These are phyloP conservation scores for Ariolimax columbianus DNA, from an alignment of 2,888 invertebrate species.

Conservation along the genomic window DNA sequence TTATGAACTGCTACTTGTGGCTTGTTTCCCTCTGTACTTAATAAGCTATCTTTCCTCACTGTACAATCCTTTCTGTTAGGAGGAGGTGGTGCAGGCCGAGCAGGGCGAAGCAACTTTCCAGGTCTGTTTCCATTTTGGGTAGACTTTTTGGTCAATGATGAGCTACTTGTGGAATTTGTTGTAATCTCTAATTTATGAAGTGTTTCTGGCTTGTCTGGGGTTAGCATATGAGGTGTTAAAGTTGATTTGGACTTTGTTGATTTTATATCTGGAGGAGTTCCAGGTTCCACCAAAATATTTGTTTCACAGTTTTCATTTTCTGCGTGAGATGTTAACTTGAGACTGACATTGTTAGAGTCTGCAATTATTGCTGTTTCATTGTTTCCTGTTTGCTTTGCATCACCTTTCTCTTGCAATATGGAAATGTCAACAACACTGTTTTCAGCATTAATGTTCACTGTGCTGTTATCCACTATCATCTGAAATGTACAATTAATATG, in stretches of 20 bases:
- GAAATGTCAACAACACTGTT: not conserved
- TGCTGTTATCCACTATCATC: slow-evolving; percentile 31
- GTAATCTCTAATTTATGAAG: not conserved
- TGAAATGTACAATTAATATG: not conserved
- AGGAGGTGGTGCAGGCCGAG: slow-evolving; percentile 42
- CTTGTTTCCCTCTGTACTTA: not conserved
- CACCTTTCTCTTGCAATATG: not conserved
- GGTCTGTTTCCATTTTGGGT: not conserved
- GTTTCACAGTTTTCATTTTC: not conserved
- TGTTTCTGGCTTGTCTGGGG: not conserved
- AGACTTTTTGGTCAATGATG: not conserved
- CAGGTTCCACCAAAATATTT: not conserved
- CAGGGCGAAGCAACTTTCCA: slow-evolving; percentile 29
- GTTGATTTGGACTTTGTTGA: not conserved
- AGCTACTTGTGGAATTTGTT: slow-evolving; percentile 1
- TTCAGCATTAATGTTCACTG: not conserved
- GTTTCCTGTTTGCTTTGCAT: not conserved
- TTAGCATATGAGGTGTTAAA: not conserved
- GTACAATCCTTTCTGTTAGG: slow-evolving; percentile 23
- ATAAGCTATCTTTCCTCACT: slow-evolving; percentile 1
- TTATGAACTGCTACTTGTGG: not conserved
- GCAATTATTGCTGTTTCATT: not conserved
- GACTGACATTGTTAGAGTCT: not conserved
- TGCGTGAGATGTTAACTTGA: not conserved
- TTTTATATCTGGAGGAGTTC: not conserved